These are phyloP conservation scores for Thaumetopoea pityocampa DNA, from an alignment of 1,140 invertebrate species.

Conservation along the genomic window DNA sequence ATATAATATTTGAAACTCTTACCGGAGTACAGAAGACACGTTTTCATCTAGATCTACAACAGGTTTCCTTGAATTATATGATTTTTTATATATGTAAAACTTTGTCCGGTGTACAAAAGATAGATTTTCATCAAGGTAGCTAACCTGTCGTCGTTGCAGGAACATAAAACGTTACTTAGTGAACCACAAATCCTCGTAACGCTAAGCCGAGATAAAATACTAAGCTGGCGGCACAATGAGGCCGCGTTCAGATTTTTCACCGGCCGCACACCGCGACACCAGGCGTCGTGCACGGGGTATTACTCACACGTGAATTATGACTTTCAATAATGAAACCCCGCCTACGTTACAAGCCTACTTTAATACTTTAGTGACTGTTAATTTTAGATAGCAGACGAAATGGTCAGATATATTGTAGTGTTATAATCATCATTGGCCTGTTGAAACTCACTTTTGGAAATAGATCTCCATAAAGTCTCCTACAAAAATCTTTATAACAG, in stretches of 20 bases:
- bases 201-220: conserved; percentile 74
- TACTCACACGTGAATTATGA: conserved; percentile 66
- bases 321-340: conserved; percentile 58
- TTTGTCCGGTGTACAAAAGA: conserved; percentile 41
- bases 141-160: conserved; percentile 61
- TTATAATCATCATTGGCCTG: too few species aligned
- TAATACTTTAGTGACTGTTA: conserved; percentile 17
- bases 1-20: too few species aligned
- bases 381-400: conserved; percentile 5
- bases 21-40: too few species aligned
- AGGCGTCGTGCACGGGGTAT: conserved; percentile 57
- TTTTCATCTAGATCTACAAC: too few species aligned
- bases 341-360: conserved; percentile 43
- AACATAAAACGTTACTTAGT: conserved; percentile 74
- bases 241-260: conserved; percentile 69
- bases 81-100: conserved; percentile 25
- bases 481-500: too few species aligned
- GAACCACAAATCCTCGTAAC: conserved; percentile 75
- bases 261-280: conserved; percentile 27
- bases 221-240: conserved; percentile 60
- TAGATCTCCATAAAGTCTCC: too few species aligned
- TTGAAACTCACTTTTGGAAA: too few species aligned
- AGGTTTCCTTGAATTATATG: neutral
- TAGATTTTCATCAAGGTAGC: conserved; percentile 65
- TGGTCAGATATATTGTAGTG: too few species aligned